Percentiles rank a stretch among this genome's conserved stretches.
Conservation (phyloP, 2,888 invertebrate species). For the Cephonodes hylas region DNA sequence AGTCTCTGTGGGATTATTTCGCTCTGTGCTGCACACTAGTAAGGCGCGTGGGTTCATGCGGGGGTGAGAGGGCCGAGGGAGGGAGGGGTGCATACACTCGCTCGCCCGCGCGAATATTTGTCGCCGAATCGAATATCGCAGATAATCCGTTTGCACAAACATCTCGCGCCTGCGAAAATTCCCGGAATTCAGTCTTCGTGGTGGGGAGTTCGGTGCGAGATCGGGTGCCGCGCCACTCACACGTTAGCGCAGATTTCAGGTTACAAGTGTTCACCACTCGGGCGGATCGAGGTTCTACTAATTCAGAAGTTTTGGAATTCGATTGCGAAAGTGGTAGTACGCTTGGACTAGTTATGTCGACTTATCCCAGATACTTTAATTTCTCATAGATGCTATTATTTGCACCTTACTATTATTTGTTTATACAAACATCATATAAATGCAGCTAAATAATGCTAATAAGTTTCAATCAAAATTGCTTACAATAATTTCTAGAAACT, state of each 20-base stretch:
- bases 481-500: no score
- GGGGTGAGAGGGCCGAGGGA: background rate
- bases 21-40: background rate
- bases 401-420: no score
- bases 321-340: no score
- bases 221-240: background rate
- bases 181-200: background rate
- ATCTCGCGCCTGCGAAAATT: background rate
- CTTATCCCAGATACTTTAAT: no score
- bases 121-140: background rate
- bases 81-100: background rate
- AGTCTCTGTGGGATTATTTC: background rate
- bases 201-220: background rate
- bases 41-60: background rate
- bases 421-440: no score
- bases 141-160: background rate
- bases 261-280: background rate
- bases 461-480: no score
- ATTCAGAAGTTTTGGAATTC: no score
- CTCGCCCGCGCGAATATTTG: background rate
- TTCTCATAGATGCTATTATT: no score
- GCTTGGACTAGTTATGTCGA: no score
- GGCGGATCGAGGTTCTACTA: no score
- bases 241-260: background rate
- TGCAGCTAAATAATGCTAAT: no score